Conservation (phyloP, 2,113 vertebrate genomes). For the Apeltes quadracus region DNA sequence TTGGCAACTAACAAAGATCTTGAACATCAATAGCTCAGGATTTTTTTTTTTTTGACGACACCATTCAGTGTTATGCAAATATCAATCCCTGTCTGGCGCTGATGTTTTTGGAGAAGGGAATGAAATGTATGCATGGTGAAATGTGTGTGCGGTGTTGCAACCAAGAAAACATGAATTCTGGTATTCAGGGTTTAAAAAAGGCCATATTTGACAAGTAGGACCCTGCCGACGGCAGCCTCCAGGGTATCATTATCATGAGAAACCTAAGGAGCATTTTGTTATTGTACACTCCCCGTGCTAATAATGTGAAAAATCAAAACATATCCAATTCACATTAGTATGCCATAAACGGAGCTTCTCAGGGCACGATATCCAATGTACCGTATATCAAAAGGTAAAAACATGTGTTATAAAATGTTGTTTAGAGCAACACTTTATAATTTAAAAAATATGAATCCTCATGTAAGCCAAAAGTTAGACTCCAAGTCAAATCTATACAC, state of each 20-base stretch:
- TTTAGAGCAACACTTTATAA: not conserved
- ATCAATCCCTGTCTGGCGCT: slow-evolving; percentile 20
- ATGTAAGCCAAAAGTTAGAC: not conserved
- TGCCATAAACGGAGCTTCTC: not conserved
- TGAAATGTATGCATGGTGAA: slow-evolving; percentile 29
- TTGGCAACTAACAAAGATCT: slow-evolving; percentile 46
- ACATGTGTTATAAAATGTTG: not conserved
- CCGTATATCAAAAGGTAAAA: not conserved
- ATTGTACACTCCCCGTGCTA: not conserved
- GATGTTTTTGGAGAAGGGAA: slow-evolving; percentile 18
- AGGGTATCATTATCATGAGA: slow-evolving; percentile 15
- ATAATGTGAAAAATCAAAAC: not conserved
- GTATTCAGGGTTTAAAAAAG: slow-evolving; percentile 4
- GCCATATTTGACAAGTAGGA: slow-evolving; percentile 15
- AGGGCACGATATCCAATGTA: not conserved
- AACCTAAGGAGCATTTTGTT: not conserved
- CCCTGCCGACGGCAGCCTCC: not conserved
- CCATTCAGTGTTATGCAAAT: slow-evolving; percentile 63
- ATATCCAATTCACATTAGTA: too few relatives aligned
- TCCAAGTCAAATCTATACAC: not conserved
- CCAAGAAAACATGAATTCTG: slow-evolving; percentile 19
- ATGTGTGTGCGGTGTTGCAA: slow-evolving; percentile 30
- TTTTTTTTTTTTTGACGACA: slow-evolving; percentile 58
- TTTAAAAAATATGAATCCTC: not conserved
- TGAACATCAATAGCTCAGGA: slow-evolving; percentile 54